phyloP scores from a whole-genome alignment of 2,797 vertebrate genomes.

The Chromis chromis region DNA sequence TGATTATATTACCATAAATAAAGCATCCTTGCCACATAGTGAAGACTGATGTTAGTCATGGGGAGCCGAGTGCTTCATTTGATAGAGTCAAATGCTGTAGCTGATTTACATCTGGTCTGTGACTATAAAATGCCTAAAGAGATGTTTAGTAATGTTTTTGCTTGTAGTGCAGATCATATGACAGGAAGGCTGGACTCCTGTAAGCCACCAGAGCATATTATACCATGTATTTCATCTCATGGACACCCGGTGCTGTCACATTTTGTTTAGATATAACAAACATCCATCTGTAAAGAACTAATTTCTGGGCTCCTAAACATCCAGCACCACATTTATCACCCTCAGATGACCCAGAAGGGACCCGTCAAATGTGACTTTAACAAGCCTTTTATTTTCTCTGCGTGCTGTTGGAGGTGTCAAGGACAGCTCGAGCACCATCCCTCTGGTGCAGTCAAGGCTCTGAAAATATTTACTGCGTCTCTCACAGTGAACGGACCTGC shows the following conservation, averaged over 20 bases:
- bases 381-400: slow-evolving; percentile 72
- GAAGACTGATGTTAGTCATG: background rate
- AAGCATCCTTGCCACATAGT: background rate
- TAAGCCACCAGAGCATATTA: background rate
- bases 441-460: slow-evolving; percentile 80
- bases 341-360: slow-evolving; percentile 42
- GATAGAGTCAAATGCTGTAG: background rate
- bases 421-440: slow-evolving; percentile 66
- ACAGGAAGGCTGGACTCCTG: background rate
- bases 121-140: background rate
- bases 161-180: slow-evolving; percentile 8
- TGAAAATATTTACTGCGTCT: slow-evolving; percentile 82
- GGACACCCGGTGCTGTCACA: background rate
- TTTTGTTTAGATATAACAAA: slow-evolving; percentile 27
- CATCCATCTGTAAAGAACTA: slow-evolving; percentile 40
- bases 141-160: background rate
- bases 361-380: slow-evolving; percentile 64
- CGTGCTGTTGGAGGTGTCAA: slow-evolving; percentile 67
- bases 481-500: slow-evolving; percentile 56
- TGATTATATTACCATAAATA: background rate
- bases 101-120: slow-evolving; percentile 8
- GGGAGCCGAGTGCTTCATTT: background rate
- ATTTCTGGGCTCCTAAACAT: slow-evolving; percentile 45
- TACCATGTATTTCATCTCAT: slow-evolving; percentile 13
- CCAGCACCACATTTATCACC: slow-evolving; percentile 39